These are phyloP conservation scores for Eutolmus rufibarbis DNA, from an alignment of 2,888 invertebrate genomes.

Conservation along the genomic window DNA sequence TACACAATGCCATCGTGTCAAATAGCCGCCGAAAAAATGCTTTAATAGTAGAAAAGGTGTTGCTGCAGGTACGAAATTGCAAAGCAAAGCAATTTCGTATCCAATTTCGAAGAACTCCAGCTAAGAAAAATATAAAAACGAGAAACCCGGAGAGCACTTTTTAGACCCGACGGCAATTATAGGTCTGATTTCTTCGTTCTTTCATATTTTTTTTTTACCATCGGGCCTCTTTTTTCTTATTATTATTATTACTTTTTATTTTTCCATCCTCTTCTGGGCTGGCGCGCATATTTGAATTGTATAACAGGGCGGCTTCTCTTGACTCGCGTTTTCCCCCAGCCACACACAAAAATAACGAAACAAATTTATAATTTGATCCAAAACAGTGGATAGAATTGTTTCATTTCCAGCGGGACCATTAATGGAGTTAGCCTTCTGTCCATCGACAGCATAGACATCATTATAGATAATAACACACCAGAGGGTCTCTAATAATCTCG, in stretches of 20 bases:
- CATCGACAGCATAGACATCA: conserved; percentile 43
- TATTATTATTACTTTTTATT: neutral
- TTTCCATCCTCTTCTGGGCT: neutral
- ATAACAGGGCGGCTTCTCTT: conserved; percentile 7
- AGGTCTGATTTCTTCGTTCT: conserved; percentile 37
- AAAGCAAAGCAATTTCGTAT: conserved; percentile 39
- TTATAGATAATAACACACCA: conserved; percentile 45
- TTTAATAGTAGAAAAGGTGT: conserved; percentile 29
- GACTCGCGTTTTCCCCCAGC: neutral
- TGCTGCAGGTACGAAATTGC: conserved; percentile 36
- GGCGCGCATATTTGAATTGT: neutral
- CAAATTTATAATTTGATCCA: conserved; percentile 42
- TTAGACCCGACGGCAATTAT: conserved; percentile 39
- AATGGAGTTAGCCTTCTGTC: conserved; percentile 37
- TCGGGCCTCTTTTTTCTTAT: neutral
- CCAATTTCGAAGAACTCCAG: conserved; percentile 39
- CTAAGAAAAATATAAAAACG: conserved; percentile 29
- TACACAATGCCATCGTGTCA: conserved; percentile 12
- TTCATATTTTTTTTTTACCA: conserved; percentile 15
- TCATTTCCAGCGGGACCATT: conserved; percentile 36
- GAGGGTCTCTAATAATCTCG: conserved; percentile 43
- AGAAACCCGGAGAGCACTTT: conserved; percentile 37
- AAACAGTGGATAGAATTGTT: conserved; percentile 43
- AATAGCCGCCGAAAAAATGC: conserved; percentile 1
- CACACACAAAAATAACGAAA: conserved; percentile 37